Conservation (phyloP, 2,113 vertebrate genomes). For the Dendropsophus ebraccatus region DNA sequence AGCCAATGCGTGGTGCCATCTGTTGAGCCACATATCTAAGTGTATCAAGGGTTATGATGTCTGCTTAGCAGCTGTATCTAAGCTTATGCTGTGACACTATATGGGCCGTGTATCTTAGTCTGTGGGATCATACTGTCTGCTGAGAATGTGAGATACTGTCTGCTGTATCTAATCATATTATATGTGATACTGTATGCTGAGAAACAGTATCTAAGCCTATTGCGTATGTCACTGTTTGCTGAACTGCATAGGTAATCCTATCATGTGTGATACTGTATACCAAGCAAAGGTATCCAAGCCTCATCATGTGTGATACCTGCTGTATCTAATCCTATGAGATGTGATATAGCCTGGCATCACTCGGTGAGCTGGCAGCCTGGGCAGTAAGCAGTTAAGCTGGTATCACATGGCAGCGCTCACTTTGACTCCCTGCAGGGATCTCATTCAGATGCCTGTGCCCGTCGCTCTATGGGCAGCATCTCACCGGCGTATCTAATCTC, state of each 20-base stretch:
- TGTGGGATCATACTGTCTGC: not conserved
- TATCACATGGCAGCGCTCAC: not conserved
- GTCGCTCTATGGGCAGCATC: not conserved
- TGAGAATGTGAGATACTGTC: no score
- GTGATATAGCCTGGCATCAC: not conserved
- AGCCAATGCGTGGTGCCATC: no score
- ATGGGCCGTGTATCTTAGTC: not conserved
- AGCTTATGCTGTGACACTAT: not conserved
- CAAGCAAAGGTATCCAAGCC: no score
- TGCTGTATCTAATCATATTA: not conserved
- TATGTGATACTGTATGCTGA: not conserved
- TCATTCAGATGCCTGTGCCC: slow-evolving; percentile 17
- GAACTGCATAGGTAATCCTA: no score
- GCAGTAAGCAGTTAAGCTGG: slow-evolving; percentile 1
- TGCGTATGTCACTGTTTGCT: no score
- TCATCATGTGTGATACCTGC: no score
- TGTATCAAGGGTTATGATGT: not conserved
- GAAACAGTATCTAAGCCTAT: no score
- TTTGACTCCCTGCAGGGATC: slow-evolving; percentile 12
- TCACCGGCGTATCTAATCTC: not conserved
- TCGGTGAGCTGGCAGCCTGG: not conserved
- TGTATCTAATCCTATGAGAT: no score
- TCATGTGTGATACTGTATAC: no score
- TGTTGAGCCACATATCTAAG: no score
- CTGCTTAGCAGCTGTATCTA: not conserved